Conservation (phyloP, 2,797 vertebrate genomes). For the Hoplostethus mediterraneus region DNA sequence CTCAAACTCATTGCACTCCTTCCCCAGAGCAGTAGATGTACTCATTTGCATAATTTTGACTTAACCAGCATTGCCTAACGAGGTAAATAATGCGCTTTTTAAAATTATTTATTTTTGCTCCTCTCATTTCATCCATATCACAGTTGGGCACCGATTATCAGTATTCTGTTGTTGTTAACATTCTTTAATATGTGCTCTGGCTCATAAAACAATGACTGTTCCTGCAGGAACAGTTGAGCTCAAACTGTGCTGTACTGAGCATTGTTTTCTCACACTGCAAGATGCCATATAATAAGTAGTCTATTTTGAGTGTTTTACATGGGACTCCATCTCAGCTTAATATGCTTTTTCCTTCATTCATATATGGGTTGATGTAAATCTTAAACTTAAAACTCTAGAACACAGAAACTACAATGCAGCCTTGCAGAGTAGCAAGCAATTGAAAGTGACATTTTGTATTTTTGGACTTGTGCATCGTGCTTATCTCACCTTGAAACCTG, state of each 20-base stretch:
- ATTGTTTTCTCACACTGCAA: background rate
- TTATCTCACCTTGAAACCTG: too few relatives aligned
- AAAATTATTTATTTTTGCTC: background rate
- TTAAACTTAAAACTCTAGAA: too few relatives aligned
- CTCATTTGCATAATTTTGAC: slow-evolving; percentile 47
- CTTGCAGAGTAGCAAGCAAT: too few relatives aligned
- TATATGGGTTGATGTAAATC: too few relatives aligned
- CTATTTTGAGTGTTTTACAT: slow-evolving; percentile 1
- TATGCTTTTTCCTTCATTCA: too few relatives aligned
- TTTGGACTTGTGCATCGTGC: too few relatives aligned
- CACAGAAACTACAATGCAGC: too few relatives aligned
- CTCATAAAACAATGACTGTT: slow-evolving; percentile 8
- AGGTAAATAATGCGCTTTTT: slow-evolving; percentile 28
- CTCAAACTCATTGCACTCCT: slow-evolving; percentile 25
- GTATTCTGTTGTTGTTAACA: slow-evolving; percentile 11
- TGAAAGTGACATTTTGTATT: too few relatives aligned
- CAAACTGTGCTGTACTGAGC: background rate
- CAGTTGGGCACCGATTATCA: background rate
- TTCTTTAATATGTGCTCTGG: slow-evolving; percentile 4
- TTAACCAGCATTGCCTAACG: slow-evolving; percentile 16
- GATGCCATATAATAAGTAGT: background rate
- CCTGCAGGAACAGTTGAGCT: background rate
- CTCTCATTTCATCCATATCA: slow-evolving; percentile 5
- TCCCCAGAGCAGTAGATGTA: slow-evolving; percentile 29
- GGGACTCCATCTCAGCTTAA: too few relatives aligned